Percentiles rank a stretch among this genome's conserved stretches.
Evolutionary conservation across 2,888 invertebrate species (phyloP).

Genomic region (Diadromus collaris): DNA sequence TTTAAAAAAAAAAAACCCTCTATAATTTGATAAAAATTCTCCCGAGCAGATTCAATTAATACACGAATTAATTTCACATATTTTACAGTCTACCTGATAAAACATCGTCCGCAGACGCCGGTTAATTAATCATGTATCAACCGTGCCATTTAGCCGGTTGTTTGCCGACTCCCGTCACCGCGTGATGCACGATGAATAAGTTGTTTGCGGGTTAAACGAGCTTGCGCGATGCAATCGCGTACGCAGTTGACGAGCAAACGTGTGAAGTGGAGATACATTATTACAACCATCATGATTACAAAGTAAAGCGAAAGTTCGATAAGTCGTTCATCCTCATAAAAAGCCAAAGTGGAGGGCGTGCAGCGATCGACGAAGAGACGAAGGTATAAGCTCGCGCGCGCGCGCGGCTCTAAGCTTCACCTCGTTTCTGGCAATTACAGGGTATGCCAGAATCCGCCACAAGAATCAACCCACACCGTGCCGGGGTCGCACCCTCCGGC

Average conservation of each 20-base stretch:
- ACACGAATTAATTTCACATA: neutral
- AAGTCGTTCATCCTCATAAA: slow-evolving; percentile 29
- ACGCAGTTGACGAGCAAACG: slow-evolving; percentile 25
- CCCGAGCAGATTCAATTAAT: too few relatives aligned
- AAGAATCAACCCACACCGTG: slow-evolving; percentile 76
- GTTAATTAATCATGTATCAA: neutral
- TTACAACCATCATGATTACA: neutral
- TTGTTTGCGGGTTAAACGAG: neutral
- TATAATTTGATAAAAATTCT: neutral
- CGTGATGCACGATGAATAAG: neutral
- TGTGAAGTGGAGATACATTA: neutral
- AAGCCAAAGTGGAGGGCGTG: too few relatives aligned
- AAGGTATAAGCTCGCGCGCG: slow-evolving; percentile 30
- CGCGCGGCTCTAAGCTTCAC: slow-evolving; percentile 73
- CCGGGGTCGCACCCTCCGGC: slow-evolving; percentile 61
- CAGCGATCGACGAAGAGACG: slow-evolving; percentile 20
- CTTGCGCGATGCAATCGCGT: slow-evolving; percentile 10
- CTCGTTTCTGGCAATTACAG: slow-evolving; percentile 79
- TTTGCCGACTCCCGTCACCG: neutral
- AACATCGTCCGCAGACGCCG: neutral
- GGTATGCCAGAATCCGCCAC: slow-evolving; percentile 78
- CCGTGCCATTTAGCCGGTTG: neutral
- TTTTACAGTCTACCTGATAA: neutral
- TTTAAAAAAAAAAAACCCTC: neutral
- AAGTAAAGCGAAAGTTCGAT: neutral